Conservation (phyloP, 2,888 invertebrate genomes). For the Erebia aethiops region DNA sequence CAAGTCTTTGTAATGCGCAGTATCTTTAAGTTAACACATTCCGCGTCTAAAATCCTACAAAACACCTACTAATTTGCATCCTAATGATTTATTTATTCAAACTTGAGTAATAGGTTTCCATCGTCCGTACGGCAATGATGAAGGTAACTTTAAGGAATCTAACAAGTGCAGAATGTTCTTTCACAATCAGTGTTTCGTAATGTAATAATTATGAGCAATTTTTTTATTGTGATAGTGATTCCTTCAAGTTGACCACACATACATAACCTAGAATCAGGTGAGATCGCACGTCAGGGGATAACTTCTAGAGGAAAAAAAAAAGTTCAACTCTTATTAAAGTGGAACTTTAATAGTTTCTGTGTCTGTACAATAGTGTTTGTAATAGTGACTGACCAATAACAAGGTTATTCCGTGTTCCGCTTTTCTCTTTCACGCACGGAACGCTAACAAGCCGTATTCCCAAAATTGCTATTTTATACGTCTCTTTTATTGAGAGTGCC, state of each 20-base stretch:
- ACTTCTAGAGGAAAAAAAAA: too few species aligned
- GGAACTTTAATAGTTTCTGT: too few species aligned
- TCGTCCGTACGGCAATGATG: conserved; percentile 5
- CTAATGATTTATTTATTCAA: conserved; percentile 35
- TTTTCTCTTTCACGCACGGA: too few species aligned
- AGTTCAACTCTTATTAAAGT: too few species aligned
- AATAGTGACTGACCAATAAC: background rate
- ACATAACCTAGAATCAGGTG: too few species aligned
- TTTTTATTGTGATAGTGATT: too few species aligned
- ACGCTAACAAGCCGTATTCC: background rate
- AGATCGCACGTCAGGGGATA: too few species aligned
- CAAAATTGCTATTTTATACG: conserved; percentile 6
- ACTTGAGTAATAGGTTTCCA: conserved; percentile 32
- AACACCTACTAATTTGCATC: conserved; percentile 35
- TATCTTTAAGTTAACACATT: conserved; percentile 29
- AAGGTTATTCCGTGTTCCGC: too few species aligned
- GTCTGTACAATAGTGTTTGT: too few species aligned
- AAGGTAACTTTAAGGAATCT: conserved; percentile 13
- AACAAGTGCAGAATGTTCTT: background rate
- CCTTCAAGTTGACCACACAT: too few species aligned
- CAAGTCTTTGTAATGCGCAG: conserved; percentile 30
- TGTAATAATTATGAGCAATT: background rate
- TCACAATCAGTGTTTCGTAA: background rate
- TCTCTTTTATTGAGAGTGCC: conserved; percentile 11
- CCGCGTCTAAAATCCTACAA: conserved; percentile 29